Percentiles rank a stretch among this genome's conserved stretches.
phyloP scores from a whole-genome alignment of 2,888 invertebrate species.

The Lasioglossum vierecki region DNA sequence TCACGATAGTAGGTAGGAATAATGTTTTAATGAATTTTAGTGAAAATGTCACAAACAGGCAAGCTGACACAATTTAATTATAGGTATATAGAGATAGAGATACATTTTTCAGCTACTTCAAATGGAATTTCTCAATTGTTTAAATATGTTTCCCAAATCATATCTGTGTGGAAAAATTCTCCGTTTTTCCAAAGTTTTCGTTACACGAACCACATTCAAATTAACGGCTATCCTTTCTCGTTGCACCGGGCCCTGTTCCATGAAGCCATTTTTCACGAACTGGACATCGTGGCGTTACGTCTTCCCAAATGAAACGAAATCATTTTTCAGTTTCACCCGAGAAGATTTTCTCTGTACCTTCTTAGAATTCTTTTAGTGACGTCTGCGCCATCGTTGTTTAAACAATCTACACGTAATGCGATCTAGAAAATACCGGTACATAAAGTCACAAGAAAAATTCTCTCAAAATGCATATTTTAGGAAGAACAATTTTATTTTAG shows the following conservation, averaged over 20 bases:
- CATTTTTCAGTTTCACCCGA: background rate
- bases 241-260: background rate
- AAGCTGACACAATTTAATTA: too few species aligned
- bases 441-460: background rate
- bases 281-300: background rate
- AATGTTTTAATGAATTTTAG: too few species aligned
- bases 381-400: background rate
- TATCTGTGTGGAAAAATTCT: background rate
- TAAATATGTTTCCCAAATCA: too few species aligned
- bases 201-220: background rate
- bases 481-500: too few species aligned
- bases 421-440: background rate
- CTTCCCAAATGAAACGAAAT: background rate
- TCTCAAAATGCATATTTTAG: too few species aligned
- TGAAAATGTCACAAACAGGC: too few species aligned
- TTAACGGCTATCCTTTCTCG: background rate
- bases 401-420: background rate
- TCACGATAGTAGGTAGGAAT: too few species aligned
- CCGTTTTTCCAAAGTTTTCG: background rate
- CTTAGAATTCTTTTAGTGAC: background rate
- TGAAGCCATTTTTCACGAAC: background rate
- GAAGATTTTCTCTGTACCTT: background rate
- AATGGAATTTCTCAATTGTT: too few species aligned
- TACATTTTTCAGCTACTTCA: background rate
- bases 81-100: too few species aligned